phyloP scores from a whole-genome alignment of 2,797 vertebrate genomes.

The Microhierax caerulescens region DNA sequence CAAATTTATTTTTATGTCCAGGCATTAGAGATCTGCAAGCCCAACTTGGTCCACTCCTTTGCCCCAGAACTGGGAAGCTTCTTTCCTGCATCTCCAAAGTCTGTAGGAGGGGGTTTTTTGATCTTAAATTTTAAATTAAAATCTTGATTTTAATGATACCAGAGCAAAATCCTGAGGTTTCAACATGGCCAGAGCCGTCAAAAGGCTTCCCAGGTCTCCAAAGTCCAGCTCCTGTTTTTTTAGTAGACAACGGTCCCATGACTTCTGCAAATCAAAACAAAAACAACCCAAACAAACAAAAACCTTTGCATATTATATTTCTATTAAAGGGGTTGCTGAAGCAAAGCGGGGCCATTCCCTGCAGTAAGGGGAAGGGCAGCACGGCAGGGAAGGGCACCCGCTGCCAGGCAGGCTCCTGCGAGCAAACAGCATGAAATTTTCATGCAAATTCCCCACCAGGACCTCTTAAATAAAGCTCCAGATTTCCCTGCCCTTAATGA shows the following conservation, averaged over 20 bases:
- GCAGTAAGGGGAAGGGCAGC: neutral
- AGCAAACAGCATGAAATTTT: slow-evolving; percentile 25
- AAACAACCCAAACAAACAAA: neutral
- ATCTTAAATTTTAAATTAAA: too few relatives aligned
- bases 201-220: neutral
- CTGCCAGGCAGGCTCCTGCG: neutral
- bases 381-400: neutral
- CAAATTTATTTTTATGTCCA: neutral
- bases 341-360: neutral
- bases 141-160: neutral
- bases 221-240: neutral
- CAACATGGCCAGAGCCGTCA: neutral
- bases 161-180: neutral
- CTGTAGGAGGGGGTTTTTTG: rapidly evolving
- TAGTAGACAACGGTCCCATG: neutral
- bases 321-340: neutral
- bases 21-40: neutral
- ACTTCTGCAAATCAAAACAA: neutral
- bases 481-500: slow-evolving; percentile 33
- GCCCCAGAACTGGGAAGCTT: neutral
- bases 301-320: neutral
- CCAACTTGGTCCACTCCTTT: neutral
- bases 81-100: neutral
- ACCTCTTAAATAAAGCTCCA: neutral
- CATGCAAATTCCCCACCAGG: slow-evolving; percentile 41